These are phyloP conservation scores for Philypnodon macrostomus DNA, from an alignment of 2,797 vertebrate genomes.

Conservation along the genomic window DNA sequence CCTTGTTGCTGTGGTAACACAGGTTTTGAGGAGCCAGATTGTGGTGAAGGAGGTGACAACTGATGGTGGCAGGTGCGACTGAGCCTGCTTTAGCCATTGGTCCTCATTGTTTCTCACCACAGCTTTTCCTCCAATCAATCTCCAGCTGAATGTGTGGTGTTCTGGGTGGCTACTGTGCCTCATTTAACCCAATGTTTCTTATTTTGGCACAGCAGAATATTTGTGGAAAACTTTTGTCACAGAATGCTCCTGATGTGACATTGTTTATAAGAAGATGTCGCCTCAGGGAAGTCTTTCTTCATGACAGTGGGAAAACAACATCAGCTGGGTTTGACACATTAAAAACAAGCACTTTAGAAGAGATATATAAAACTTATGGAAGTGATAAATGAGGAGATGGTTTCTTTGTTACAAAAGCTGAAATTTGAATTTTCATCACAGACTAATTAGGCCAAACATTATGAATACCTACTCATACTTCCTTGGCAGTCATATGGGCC, in stretches of 20 bases:
- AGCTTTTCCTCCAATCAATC: too few relatives aligned
- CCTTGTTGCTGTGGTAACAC: slow-evolving; percentile 64
- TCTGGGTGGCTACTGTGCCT: not conserved
- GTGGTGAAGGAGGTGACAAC: slow-evolving; percentile 50
- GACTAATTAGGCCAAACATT: too few relatives aligned
- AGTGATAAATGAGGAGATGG: not conserved
- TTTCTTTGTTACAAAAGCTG: not conserved
- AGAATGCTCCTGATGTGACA: not conserved
- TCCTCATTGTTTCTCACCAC: not conserved
- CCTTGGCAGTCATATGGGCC: too few relatives aligned
- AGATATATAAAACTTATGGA: not conserved
- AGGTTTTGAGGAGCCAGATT: too few relatives aligned
- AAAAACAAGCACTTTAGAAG: slow-evolving; percentile 7
- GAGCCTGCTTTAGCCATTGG: slow-evolving; percentile 54
- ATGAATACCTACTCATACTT: too few relatives aligned
- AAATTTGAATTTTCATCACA: too few relatives aligned
- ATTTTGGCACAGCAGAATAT: too few relatives aligned
- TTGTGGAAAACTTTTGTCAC: slow-evolving; percentile 1
- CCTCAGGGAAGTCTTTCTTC: slow-evolving; percentile 1
- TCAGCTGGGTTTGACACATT: slow-evolving; percentile 8
- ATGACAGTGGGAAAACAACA: not conserved
- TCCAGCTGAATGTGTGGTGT: too few relatives aligned
- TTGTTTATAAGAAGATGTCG: slow-evolving; percentile 2
- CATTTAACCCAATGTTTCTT: not conserved
- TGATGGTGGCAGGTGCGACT: slow-evolving; percentile 60